A percentile compares a stretch with the other conserved stretches of the same genome.
Evolutionary conservation across 2,113 vertebrate species (phyloP).

Genomic region (Phylloscopus trochilus): DNA sequence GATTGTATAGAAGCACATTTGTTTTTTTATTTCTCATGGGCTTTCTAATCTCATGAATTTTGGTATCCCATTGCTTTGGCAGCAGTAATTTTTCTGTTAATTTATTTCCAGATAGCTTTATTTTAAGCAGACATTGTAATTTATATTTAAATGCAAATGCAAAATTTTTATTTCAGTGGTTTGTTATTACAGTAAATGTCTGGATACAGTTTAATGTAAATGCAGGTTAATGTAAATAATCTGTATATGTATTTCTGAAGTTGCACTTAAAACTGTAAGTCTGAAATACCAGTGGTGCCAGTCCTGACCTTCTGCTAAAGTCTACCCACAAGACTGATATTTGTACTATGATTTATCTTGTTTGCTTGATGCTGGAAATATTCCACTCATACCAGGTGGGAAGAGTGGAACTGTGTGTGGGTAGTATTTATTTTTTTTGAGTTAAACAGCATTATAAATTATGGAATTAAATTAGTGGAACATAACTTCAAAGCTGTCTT

Average conservation of each 20-base stretch:
- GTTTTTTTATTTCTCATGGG: not conserved
- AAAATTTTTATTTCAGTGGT: not conserved
- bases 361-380: not conserved
- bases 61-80: not conserved
- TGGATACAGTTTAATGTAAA: not conserved
- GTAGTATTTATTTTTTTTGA: not conserved
- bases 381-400: not conserved
- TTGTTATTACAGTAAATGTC: not conserved
- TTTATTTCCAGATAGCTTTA: not conserved
- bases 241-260: not conserved
- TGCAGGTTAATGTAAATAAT: not conserved
- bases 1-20: not conserved
- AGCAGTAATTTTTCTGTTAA: not conserved
- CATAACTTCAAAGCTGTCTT: not conserved
- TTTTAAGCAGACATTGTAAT: not conserved
- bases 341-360: not conserved
- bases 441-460: not conserved
- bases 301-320: not conserved
- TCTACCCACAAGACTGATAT: not conserved
- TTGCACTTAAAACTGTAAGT: not conserved
- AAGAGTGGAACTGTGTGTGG: not conserved
- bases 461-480: not conserved
- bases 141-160: not conserved
- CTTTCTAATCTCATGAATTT: not conserved
- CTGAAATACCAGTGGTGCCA: not conserved